Conservation (phyloP, 2,888 invertebrate genomes). For the Epistrophe grossulariae region DNA sequence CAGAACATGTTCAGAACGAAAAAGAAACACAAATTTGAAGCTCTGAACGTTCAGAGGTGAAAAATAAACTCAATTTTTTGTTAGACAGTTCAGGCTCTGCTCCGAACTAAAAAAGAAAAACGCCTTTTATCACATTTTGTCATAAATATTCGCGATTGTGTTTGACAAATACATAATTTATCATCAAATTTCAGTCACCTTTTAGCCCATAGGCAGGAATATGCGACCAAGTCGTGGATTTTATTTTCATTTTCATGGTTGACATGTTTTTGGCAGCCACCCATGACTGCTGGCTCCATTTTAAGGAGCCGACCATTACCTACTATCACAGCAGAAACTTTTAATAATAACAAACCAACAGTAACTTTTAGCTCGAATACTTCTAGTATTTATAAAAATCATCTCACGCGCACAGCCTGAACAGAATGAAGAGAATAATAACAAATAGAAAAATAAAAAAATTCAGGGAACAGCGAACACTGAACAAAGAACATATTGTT, state of each 20-base stretch:
- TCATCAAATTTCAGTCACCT: too few species aligned
- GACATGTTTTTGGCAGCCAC: constrained; percentile 3
- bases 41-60: too few species aligned
- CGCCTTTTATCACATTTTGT: too few species aligned
- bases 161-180: too few species aligned
- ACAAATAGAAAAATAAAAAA: background rate
- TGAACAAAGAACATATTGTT: constrained; percentile 5
- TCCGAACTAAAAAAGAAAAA: too few species aligned
- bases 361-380: constrained; percentile 48
- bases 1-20: too few species aligned
- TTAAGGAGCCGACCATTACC: background rate
- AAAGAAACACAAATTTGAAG: too few species aligned
- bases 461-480: constrained; percentile 4
- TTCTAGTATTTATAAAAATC: constrained; percentile 50
- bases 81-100: too few species aligned
- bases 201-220: background rate
- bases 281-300: constrained; percentile 22
- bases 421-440: background rate
- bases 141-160: too few species aligned
- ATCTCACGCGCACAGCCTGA: constrained; percentile 32
- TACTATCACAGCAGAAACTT: background rate
- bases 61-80: too few species aligned
- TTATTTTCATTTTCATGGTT: constrained; percentile 18
- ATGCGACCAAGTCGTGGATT: background rate
- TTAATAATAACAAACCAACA: background rate